A percentile compares a stretch with the other conserved stretches of the same genome.
Conservation (phyloP, 2,113 vertebrate species). For the Ginglymostoma cirratum region DNA sequence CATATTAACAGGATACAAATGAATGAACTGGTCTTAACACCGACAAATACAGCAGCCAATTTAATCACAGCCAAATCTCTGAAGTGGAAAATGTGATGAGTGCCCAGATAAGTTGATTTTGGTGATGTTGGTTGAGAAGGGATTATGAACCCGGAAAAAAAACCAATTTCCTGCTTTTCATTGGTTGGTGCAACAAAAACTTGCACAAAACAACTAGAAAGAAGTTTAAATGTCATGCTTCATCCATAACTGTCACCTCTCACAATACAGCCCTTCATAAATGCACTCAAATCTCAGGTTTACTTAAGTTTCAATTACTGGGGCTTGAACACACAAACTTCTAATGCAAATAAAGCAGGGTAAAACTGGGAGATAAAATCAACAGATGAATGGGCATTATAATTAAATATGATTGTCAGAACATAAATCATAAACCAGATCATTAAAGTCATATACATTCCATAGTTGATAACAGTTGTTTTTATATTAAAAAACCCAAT, state of each 20-base stretch:
- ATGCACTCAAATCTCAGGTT: neutral
- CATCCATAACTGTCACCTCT: neutral
- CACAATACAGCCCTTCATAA: neutral
- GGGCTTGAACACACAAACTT: neutral
- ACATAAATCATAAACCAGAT: neutral
- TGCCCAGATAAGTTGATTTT: neutral
- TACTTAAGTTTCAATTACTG: neutral
- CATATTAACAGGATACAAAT: neutral
- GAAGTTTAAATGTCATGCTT: neutral
- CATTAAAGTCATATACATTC: neutral
- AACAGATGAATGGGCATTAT: neutral
- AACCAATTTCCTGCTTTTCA: neutral
- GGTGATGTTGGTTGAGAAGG: neutral
- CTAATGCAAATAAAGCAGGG: neutral
- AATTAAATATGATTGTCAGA: neutral
- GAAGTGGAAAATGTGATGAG: neutral
- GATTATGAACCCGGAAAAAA: neutral
- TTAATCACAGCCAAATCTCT: neutral
- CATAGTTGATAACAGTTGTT: neutral
- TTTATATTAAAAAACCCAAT: neutral
- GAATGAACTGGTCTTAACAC: neutral
- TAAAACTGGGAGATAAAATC: neutral
- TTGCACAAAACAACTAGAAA: neutral
- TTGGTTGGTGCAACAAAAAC: neutral
- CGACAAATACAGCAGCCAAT: neutral